Percentiles rank a stretch among this genome's conserved stretches.
Conservation (phyloP, 2,888 invertebrate species). For the Tyria jacobaeae region DNA sequence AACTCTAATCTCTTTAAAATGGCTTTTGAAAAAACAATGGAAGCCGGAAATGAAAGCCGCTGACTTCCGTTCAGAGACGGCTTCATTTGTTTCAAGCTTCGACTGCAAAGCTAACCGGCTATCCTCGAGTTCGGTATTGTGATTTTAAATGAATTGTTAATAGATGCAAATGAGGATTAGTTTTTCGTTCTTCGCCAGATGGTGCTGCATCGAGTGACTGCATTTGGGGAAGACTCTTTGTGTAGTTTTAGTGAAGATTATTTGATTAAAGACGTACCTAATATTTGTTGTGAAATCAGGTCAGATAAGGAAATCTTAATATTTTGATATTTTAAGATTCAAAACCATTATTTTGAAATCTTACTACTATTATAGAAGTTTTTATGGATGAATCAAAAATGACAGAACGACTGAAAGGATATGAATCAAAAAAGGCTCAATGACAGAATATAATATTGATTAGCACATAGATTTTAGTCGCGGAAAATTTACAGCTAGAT, state of each 20-base stretch:
- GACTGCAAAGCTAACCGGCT: slow-evolving; percentile 29
- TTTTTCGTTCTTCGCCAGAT: slow-evolving; percentile 43
- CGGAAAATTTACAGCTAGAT: too few species aligned
- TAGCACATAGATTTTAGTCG: too few species aligned
- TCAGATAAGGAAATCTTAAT: too few species aligned
- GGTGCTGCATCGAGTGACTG: slow-evolving; percentile 34
- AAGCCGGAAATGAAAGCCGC: slow-evolving; percentile 67
- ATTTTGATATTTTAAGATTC: too few species aligned
- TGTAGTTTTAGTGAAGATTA: neutral
- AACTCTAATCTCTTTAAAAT: slow-evolving; percentile 50
- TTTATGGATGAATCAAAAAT: too few species aligned
- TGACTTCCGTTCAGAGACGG: slow-evolving; percentile 56
- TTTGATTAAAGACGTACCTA: neutral
- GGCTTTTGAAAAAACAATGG: slow-evolving; percentile 50
- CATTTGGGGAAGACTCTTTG: slow-evolving; percentile 34
- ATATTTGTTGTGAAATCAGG: too few species aligned
- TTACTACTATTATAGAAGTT: too few species aligned
- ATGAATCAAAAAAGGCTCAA: too few species aligned
- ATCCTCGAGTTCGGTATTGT: slow-evolving; percentile 48
- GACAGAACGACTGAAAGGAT: too few species aligned
- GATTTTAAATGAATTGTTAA: slow-evolving; percentile 61
- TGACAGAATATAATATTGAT: too few species aligned
- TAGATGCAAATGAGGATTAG: slow-evolving; percentile 49
- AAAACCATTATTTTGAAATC: too few species aligned
- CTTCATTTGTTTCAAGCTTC: slow-evolving; percentile 66